Evolutionary conservation across 2,113 vertebrate genomes (phyloP).

Genomic region (Cynocephalus volans): DNA sequence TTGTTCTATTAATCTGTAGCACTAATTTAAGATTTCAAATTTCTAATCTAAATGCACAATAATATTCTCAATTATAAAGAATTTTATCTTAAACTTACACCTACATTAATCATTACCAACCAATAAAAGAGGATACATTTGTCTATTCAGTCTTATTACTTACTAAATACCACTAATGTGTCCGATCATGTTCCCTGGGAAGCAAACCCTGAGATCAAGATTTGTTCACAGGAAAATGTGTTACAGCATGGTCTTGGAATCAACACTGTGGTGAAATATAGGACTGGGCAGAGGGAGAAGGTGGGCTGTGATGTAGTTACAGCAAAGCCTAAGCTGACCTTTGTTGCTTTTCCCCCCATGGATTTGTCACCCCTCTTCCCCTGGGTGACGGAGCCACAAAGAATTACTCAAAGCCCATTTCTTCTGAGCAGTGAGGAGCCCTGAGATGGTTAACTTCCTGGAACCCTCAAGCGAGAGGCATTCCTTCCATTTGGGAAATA

Average conservation of each 20-base stretch:
- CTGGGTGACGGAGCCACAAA: too few relatives aligned
- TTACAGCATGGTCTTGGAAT: conserved; percentile 2
- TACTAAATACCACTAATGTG: conserved; percentile 1
- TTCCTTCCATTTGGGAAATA: too few relatives aligned
- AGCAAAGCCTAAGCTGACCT: not conserved
- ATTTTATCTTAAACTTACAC: not conserved
- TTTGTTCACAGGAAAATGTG: conserved; percentile 1
- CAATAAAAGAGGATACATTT: conserved; percentile 7
- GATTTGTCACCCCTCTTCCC: too few relatives aligned
- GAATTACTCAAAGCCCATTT: too few relatives aligned
- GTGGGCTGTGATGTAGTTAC: not conserved
- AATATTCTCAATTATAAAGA: not conserved
- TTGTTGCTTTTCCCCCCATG: too few relatives aligned
- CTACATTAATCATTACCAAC: not conserved
- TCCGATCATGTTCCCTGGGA: not conserved
- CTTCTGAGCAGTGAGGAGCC: too few relatives aligned
- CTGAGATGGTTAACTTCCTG: too few relatives aligned
- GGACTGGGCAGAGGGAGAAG: not conserved
- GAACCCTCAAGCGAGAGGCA: too few relatives aligned
- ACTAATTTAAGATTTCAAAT: conserved; percentile 18
- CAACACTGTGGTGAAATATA: not conserved
- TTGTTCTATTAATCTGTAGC: not conserved
- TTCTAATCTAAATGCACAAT: not conserved
- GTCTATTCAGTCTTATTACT: conserved; percentile 22
- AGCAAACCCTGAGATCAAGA: not conserved